phyloP scores from a whole-genome alignment of 2,888 invertebrate genomes.

The Macaria liturata region DNA sequence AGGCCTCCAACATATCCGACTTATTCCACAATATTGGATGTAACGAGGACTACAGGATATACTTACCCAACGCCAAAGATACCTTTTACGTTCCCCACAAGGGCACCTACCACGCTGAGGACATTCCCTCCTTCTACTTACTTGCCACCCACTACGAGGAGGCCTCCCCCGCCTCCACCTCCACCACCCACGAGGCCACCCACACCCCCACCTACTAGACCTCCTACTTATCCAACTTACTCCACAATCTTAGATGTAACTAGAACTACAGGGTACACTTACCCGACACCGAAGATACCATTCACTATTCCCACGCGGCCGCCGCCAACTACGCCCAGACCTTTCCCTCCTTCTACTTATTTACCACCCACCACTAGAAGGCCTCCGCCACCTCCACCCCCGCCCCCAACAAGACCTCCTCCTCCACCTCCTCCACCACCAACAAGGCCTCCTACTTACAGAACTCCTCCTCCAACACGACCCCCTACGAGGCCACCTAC shows the following conservation, averaged over 20 bases:
- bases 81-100: conserved; percentile 48
- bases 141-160: conserved; percentile 16
- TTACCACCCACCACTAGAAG: conserved; percentile 29
- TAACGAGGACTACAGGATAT: conserved; percentile 54
- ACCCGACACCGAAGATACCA: conserved; percentile 45
- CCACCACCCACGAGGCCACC: conserved; percentile 30
- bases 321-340: conserved; percentile 32
- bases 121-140: conserved; percentile 34
- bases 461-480: conserved; percentile 12
- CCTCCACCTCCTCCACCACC: conserved; percentile 26
- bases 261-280: conserved; percentile 57
- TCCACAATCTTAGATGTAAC: conserved; percentile 32
- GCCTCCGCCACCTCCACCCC: conserved; percentile 33
- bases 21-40: conserved; percentile 38
- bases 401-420: conserved; percentile 31
- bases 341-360: conserved; percentile 33
- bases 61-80: conserved; percentile 53
- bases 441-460: conserved; percentile 18
- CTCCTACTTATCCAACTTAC: conserved; percentile 35
- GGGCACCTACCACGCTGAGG: conserved; percentile 31
- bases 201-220: conserved; percentile 27
- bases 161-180: conserved; percentile 24
- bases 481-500: conserved; percentile 22
- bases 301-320: conserved; percentile 37
- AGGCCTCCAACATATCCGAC: conserved; percentile 27